phyloP scores from a whole-genome alignment of 2,797 vertebrate species.

The Pangasius mekongensis region DNA sequence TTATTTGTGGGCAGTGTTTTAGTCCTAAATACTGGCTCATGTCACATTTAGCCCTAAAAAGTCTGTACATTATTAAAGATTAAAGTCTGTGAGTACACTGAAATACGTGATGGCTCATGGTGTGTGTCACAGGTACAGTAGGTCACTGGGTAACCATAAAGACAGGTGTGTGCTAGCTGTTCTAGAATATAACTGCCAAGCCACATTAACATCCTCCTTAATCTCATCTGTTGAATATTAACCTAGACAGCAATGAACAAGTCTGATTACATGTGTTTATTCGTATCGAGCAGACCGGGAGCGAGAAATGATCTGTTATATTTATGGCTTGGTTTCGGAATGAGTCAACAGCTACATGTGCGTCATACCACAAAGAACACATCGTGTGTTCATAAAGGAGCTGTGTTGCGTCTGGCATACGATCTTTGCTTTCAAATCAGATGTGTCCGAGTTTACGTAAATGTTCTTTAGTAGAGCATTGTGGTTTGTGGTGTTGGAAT shows the following conservation, averaged over 20 bases:
- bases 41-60: not conserved
- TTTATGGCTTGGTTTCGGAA: constrained; percentile 40
- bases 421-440: not conserved
- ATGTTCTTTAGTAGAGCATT: constrained; percentile 13
- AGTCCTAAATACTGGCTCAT: not conserved
- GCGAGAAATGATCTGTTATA: constrained; percentile 1
- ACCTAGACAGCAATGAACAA: not conserved
- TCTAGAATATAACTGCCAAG: constrained; percentile 18
- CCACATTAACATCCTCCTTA: constrained; percentile 16
- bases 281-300: not conserved
- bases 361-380: constrained; percentile 32
- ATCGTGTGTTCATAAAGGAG: not conserved
- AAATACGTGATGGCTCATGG: not conserved
- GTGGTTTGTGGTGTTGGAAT: constrained; percentile 18
- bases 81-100: not conserved
- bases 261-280: constrained; percentile 11
- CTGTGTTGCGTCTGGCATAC: not conserved
- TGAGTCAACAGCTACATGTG: constrained; percentile 43
- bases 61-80: not conserved
- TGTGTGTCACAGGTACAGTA: not conserved
- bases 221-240: constrained; percentile 34
- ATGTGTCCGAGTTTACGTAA: not conserved
- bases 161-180: constrained; percentile 51
- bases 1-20: not conserved
- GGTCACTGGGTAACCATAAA: constrained; percentile 33